Evolutionary conservation across 2,888 invertebrate species (phyloP).

Genomic region (Trissonchulus latispiculum): DNA sequence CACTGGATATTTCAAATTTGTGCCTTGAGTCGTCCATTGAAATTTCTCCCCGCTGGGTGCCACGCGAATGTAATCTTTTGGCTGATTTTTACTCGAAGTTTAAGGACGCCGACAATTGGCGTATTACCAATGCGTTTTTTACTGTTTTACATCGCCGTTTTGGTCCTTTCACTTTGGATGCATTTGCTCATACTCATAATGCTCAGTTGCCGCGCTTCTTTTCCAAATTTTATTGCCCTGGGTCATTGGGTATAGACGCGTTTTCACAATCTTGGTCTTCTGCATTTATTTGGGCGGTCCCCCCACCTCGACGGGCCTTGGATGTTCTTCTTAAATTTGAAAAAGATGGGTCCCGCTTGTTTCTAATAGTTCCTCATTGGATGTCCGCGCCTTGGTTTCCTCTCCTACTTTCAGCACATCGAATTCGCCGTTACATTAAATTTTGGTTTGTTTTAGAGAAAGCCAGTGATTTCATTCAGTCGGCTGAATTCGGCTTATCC

Average conservation of each 20-base stretch:
- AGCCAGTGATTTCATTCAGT: background rate
- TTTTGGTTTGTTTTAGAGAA: background rate
- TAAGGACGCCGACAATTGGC: background rate
- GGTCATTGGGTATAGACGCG: background rate
- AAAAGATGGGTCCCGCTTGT: background rate
- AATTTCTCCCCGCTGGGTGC: background rate
- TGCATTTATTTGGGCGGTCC: background rate
- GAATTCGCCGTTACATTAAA: background rate
- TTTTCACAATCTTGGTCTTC: background rate
- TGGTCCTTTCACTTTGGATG: constrained; percentile 1
- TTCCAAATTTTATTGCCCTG: background rate
- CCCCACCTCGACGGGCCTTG: background rate
- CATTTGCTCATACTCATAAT: background rate
- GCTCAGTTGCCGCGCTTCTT: background rate
- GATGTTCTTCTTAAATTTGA: background rate
- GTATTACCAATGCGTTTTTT: background rate
- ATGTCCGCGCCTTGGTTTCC: background rate
- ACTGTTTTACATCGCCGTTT: background rate
- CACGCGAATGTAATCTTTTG: background rate
- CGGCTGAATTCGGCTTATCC: background rate
- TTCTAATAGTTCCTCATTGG: background rate
- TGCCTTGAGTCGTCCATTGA: background rate
- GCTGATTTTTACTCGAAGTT: background rate
- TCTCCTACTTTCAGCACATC: background rate
- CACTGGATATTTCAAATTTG: background rate